Conservation (phyloP, 2,113 vertebrate species). For the Entosphenus tridentatus region DNA sequence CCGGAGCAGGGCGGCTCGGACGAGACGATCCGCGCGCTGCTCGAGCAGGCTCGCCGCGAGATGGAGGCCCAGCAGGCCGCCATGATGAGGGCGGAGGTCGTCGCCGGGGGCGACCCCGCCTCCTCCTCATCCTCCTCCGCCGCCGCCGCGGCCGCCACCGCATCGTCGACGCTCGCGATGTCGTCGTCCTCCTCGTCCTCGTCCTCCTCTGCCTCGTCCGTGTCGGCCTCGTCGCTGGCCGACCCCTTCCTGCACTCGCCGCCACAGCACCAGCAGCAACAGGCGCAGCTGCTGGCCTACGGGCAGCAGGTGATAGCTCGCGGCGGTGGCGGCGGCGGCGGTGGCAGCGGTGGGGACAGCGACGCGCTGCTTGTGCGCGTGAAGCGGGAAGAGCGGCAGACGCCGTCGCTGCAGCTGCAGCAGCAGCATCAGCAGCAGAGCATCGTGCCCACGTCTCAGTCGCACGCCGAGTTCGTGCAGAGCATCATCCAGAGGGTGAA, state of each 20-base stretch:
- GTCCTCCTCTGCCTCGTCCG: conserved; percentile 21
- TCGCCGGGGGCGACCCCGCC: conserved; percentile 21
- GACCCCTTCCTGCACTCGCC: conserved; percentile 29
- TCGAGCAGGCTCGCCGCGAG: conserved; percentile 74
- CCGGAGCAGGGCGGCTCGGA: conserved; percentile 37
- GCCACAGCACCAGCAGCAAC: conserved; percentile 22
- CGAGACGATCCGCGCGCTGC: conserved; percentile 76
- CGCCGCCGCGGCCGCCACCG: conserved; percentile 44
- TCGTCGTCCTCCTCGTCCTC: conserved; percentile 12
- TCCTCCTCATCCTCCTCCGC: conserved; percentile 16
- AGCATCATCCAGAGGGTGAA: conserved; percentile 96
- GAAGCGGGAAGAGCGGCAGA: conserved; percentile 16
- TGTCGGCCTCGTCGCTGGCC: conserved; percentile 14
- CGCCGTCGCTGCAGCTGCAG: conserved; percentile 36
- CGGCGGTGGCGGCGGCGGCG: conserved; percentile 17
- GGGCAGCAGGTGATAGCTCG: conserved; percentile 50
- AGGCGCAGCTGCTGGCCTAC: conserved; percentile 21
- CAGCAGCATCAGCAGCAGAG: too few species aligned
- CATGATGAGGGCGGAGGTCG: conserved; percentile 49
- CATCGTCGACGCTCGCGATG: conserved; percentile 40
- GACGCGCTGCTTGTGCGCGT: conserved; percentile 10
- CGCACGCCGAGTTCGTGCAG: conserved; percentile 75
- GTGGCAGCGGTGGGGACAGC: conserved; percentile 23
- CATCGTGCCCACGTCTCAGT: conserved; percentile 13
- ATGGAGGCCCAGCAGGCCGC: conserved; percentile 91